phyloP scores from a whole-genome alignment of 2,888 invertebrate species.

The Kuschelorhynchus macadamiae region DNA sequence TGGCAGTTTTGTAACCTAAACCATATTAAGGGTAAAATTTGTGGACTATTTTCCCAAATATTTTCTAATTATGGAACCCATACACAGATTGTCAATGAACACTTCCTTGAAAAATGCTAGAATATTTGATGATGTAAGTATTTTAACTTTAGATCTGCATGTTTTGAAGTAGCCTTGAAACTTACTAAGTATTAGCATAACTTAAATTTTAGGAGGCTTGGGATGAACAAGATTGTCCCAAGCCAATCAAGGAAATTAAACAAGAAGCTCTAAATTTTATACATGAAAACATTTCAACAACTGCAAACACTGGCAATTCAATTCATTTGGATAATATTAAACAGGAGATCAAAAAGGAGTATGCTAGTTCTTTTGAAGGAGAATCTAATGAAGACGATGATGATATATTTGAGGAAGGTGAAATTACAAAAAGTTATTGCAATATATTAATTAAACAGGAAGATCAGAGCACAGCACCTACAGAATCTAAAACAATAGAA shows the following conservation, averaged over 20 bases:
- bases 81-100: constrained; percentile 57
- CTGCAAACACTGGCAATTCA: too few relatives aligned
- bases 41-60: background rate
- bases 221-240: constrained; percentile 47
- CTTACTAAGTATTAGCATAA: background rate
- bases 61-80: constrained; percentile 6
- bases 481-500: too few relatives aligned
- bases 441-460: background rate
- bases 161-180: too few relatives aligned
- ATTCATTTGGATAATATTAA: too few relatives aligned
- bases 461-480: background rate
- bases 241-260: constrained; percentile 39
- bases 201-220: constrained; percentile 56
- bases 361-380: too few relatives aligned
- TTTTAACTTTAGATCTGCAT: background rate
- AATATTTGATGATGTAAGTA: constrained; percentile 63
- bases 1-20: too few relatives aligned
- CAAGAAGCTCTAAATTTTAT: constrained; percentile 36
- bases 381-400: constrained; percentile 9
- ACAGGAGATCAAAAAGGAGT: too few relatives aligned
- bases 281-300: too few relatives aligned
- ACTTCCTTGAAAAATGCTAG: constrained; percentile 60
- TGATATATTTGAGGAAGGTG: constrained; percentile 9
- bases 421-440: constrained; percentile 1
- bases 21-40: background rate